These are phyloP conservation scores for Nineta flava DNA, from an alignment of 2,888 invertebrate genomes.

Conservation along the genomic window DNA sequence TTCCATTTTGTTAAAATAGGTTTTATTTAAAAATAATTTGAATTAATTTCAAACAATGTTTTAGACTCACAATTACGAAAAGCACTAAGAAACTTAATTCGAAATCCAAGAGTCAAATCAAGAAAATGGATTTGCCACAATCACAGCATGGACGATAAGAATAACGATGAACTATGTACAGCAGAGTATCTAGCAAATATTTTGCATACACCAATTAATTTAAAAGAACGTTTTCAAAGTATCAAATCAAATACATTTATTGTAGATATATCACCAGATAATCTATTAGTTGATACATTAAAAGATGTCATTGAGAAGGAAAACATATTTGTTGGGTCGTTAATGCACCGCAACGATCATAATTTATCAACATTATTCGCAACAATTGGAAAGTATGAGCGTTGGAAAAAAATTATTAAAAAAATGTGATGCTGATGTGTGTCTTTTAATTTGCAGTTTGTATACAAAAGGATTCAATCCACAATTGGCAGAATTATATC, in stretches of 20 bases:
- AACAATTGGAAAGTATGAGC: constrained; percentile 42
- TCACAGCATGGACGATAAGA: constrained; percentile 50
- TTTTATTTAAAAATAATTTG: too few relatives aligned
- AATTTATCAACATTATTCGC: constrained; percentile 41
- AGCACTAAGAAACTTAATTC: constrained; percentile 46
- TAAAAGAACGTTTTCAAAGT: constrained; percentile 65
- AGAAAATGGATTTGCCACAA: constrained; percentile 72
- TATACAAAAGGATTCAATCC: constrained; percentile 64
- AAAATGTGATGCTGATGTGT: too few relatives aligned
- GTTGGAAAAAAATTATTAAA: too few relatives aligned
- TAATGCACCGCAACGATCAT: constrained; percentile 57
- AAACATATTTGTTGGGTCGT: constrained; percentile 54
- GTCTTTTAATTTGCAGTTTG: constrained; percentile 28
- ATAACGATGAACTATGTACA: constrained; percentile 48
- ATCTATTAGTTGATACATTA: constrained; percentile 73
- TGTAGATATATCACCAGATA: constrained; percentile 83
- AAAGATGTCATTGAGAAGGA: constrained; percentile 55
- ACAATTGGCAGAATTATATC: constrained; percentile 59
- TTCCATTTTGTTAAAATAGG: too few relatives aligned
- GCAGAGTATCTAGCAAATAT: constrained; percentile 85
- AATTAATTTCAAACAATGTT: neutral
- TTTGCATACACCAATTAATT: constrained; percentile 47
- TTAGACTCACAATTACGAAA: constrained; percentile 42
- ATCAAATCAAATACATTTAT: constrained; percentile 69
- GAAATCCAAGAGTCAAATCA: constrained; percentile 48